Conservation (phyloP, 23 tunicate genomes). For the Halocynthia roretzi region DNA sequence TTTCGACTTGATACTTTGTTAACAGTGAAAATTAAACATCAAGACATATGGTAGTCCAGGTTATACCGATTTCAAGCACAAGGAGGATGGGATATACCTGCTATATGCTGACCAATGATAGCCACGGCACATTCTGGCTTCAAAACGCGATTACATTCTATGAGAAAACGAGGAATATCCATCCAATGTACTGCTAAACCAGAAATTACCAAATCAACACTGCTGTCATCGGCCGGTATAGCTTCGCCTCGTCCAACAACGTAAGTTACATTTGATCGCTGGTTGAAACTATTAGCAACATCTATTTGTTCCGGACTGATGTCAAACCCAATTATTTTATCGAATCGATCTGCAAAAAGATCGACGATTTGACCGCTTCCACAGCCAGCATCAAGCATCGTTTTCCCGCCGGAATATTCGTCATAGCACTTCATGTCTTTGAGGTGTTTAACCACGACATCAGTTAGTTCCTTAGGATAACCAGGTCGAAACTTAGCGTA, state of each 20-base stretch:
- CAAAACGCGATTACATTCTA: background rate
- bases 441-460: too few relatives aligned
- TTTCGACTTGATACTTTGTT: too few relatives aligned
- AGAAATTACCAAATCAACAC: background rate
- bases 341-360: background rate
- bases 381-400: conserved; percentile 5
- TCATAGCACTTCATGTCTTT: too few relatives aligned
- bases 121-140: background rate
- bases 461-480: too few relatives aligned
- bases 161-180: background rate
- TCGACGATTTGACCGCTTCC: background rate
- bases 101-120: background rate
- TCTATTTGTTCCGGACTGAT: background rate
- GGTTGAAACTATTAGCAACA: background rate
- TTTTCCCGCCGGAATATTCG: too few relatives aligned
- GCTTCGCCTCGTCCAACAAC: background rate
- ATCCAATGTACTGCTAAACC: conserved; percentile 3
- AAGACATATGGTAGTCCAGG: too few relatives aligned
- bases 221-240: background rate
- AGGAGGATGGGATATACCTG: too few relatives aligned
- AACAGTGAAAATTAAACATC: too few relatives aligned
- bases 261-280: background rate
- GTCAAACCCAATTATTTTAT: background rate
- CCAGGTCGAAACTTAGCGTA: too few relatives aligned
- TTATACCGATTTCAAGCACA: too few relatives aligned